Percentiles rank a stretch among this genome's conserved stretches.
These are phyloP conservation scores for Lamellibrachia luymesi DNA, from an alignment of 1,140 invertebrate species.

Conservation along the genomic window DNA sequence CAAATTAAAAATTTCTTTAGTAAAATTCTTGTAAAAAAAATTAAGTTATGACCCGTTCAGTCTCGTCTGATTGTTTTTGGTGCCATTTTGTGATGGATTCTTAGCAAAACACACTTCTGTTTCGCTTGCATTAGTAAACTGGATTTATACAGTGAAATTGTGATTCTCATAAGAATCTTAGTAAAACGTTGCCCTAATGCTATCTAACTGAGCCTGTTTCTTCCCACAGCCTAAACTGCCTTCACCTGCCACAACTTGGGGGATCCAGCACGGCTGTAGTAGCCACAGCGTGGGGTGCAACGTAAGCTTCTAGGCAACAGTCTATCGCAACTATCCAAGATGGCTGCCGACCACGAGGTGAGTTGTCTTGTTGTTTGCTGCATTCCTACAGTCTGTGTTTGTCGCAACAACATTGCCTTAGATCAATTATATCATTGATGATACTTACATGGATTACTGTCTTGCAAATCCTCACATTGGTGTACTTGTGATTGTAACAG, in stretches of 20 bases:
- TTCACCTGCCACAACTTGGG: background rate
- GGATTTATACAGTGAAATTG: background rate
- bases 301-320: background rate
- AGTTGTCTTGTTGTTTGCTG: background rate
- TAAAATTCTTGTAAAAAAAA: too few relatives aligned
- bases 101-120: background rate
- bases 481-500: too few relatives aligned
- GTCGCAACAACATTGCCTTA: background rate
- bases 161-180: background rate
- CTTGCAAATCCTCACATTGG: background rate
- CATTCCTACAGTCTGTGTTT: background rate
- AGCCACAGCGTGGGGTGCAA: background rate
- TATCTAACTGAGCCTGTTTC: background rate
- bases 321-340: background rate
- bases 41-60: too few relatives aligned
- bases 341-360: background rate
- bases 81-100: background rate
- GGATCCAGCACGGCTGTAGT: background rate
- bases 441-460: background rate
- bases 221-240: background rate
- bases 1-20: background rate
- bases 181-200: background rate
- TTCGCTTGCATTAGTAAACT: background rate
- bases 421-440: background rate
- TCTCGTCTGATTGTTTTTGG: too few relatives aligned